Percentiles rank a stretch among this genome's conserved stretches.
Evolutionary conservation across 2,113 vertebrate genomes (phyloP).

Genomic region (Nannobrachium achirus): DNA sequence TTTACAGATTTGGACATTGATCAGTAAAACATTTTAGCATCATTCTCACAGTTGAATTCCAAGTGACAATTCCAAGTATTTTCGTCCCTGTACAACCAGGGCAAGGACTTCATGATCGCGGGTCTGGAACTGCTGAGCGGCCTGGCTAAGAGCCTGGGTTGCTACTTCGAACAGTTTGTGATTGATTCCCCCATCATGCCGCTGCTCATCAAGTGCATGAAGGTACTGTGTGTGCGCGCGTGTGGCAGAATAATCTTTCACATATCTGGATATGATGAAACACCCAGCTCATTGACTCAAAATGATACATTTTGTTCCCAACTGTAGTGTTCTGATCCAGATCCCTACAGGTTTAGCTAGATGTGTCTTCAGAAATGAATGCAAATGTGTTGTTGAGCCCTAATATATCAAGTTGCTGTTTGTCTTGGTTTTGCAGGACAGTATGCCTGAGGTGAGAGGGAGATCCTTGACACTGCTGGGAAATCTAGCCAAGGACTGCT

Average conservation of each 20-base stretch:
- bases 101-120: constrained; percentile 98
- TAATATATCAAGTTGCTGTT: neutral
- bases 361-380: neutral
- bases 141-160: constrained; percentile 90
- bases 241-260: too few species aligned
- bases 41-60: too few species aligned
- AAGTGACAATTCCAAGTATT: too few species aligned
- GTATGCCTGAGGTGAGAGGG: constrained; percentile 95
- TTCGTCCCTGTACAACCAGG: constrained; percentile 83
- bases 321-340: too few species aligned
- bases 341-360: too few species aligned
- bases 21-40: too few species aligned
- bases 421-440: constrained; percentile 79
- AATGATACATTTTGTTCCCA: too few species aligned
- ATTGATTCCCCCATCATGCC: constrained; percentile 96
- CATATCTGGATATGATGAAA: too few species aligned
- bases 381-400: neutral
- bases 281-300: too few species aligned
- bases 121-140: constrained; percentile 94
- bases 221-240: constrained; percentile 81
- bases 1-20: too few species aligned
- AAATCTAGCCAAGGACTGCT: constrained; percentile 94
- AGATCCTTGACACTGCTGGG: constrained; percentile 94
- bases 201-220: constrained; percentile 95
- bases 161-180: constrained; percentile 91